These are phyloP conservation scores for Apostichopus parvimensis DNA, from an alignment of 35 echinoderm and acorn worm species.

Conservation along the genomic window DNA sequence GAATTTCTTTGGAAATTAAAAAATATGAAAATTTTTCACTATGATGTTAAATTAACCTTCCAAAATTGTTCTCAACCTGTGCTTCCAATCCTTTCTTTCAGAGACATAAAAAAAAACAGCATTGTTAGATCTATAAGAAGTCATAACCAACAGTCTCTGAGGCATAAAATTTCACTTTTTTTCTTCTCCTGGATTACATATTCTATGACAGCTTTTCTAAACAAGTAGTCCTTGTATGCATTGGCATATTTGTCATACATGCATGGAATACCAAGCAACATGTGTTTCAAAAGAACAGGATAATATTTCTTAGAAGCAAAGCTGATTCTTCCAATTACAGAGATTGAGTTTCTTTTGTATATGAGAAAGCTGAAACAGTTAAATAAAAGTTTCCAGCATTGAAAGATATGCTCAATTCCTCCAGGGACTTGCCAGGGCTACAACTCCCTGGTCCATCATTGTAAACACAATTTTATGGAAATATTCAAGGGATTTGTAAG, in stretches of 20 bases:
- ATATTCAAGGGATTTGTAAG: no score
- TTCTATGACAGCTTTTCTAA: conserved; percentile 7
- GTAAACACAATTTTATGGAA: not conserved
- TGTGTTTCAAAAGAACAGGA: conserved; percentile 20
- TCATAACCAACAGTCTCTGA: not conserved
- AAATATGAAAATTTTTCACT: no score
- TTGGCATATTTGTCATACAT: conserved; percentile 19
- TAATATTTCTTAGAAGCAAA: conserved; percentile 25
- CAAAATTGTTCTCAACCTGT: no score
- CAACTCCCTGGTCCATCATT: not conserved
- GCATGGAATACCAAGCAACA: conserved; percentile 43
- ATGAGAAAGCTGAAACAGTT: not conserved
- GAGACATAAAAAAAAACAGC: no score
- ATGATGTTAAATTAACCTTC: no score
- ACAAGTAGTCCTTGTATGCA: not conserved
- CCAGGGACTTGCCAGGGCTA: not conserved
- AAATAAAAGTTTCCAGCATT: not conserved
- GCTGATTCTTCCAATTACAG: not conserved
- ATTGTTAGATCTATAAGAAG: no score
- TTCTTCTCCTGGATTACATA: conserved; percentile 2
- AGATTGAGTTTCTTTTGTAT: not conserved
- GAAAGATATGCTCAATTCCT: not conserved
- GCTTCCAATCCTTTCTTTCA: no score
- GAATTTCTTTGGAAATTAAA: no score
- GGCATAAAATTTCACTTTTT: conserved; percentile 13